These are phyloP conservation scores for Athetis lepigone DNA, from an alignment of 2,888 invertebrate genomes.

Conservation along the genomic window DNA sequence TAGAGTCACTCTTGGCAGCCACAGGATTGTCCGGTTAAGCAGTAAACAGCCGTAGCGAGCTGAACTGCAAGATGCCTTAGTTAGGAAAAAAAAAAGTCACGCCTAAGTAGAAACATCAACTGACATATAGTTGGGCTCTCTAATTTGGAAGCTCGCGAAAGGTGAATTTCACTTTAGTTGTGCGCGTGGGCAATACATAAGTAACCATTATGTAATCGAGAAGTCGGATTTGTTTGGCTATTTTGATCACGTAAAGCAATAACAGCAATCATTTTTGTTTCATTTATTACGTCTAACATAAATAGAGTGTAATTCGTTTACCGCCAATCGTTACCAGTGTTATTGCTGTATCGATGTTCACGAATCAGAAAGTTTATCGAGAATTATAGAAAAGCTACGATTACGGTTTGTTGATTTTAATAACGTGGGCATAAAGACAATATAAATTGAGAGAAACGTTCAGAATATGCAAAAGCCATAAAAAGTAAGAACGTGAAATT, in stretches of 20 bases:
- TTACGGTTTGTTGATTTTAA: conserved; percentile 42
- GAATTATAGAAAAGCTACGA: conserved; percentile 42
- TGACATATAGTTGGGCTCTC: conserved; percentile 54
- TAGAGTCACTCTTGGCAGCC: too few relatives aligned
- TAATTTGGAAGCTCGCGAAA: conserved; percentile 65
- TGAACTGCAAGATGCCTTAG: too few relatives aligned
- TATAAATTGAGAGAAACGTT: conserved; percentile 51
- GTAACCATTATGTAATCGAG: conserved; percentile 60
- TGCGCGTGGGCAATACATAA: conserved; percentile 60
- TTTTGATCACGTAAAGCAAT: conserved; percentile 59
- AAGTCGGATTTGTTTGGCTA: conserved; percentile 52
- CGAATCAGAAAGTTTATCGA: conserved; percentile 51
- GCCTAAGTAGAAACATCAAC: conserved; percentile 34
- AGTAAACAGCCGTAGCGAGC: too few relatives aligned
- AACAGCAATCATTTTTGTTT: conserved; percentile 53
- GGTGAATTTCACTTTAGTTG: conserved; percentile 75
- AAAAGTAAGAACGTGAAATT: conserved; percentile 53
- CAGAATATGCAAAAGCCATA: conserved; percentile 54
- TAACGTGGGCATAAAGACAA: conserved; percentile 39
- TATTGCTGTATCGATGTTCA: conserved; percentile 38
- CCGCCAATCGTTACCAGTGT: conserved; percentile 30
- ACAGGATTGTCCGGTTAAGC: too few relatives aligned
- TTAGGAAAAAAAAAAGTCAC: too few relatives aligned
- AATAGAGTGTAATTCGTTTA: conserved; percentile 43
- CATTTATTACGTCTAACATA: conserved; percentile 47